Evolutionary conservation across 1,140 invertebrate species (phyloP).

Genomic region (Caenorhabditis briggsae): DNA sequence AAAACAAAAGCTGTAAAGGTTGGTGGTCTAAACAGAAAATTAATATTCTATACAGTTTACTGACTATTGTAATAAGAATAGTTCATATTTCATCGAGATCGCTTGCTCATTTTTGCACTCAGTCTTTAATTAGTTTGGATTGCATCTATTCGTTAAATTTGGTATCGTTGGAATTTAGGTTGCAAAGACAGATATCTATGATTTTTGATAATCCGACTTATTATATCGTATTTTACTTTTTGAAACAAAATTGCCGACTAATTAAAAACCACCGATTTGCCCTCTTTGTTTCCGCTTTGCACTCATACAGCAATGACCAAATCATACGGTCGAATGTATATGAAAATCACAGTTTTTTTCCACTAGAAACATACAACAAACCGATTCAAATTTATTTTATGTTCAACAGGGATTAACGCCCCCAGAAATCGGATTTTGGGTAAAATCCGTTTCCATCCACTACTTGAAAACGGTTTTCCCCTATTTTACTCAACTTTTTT

Average conservation of each 20-base stretch:
- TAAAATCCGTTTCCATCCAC: background rate
- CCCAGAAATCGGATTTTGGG: slow-evolving; percentile 19
- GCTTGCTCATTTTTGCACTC: too few relatives aligned
- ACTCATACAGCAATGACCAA: background rate
- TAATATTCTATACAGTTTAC: too few relatives aligned
- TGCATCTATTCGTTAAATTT: too few relatives aligned
- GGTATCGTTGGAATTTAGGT: too few relatives aligned
- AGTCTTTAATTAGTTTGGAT: background rate
- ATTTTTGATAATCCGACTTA: background rate
- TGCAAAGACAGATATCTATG: too few relatives aligned
- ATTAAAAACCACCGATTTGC: background rate
- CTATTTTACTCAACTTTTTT: background rate
- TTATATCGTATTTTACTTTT: slow-evolving; percentile 7
- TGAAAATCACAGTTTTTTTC: background rate
- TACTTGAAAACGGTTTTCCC: slow-evolving; percentile 8
- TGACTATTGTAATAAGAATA: too few relatives aligned
- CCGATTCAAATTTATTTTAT: background rate
- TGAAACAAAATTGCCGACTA: background rate
- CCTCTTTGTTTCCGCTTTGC: background rate
- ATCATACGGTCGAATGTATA: background rate
- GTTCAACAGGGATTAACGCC: slow-evolving; percentile 42
- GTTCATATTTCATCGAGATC: too few relatives aligned
- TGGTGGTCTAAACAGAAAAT: too few relatives aligned
- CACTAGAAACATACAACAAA: slow-evolving; percentile 11
- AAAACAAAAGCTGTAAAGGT: too few relatives aligned